Evolutionary conservation across 2,113 vertebrate species (phyloP), one percentile per base, ranked within the genome.

Genomic region (Mustela lutreola): DNA sequence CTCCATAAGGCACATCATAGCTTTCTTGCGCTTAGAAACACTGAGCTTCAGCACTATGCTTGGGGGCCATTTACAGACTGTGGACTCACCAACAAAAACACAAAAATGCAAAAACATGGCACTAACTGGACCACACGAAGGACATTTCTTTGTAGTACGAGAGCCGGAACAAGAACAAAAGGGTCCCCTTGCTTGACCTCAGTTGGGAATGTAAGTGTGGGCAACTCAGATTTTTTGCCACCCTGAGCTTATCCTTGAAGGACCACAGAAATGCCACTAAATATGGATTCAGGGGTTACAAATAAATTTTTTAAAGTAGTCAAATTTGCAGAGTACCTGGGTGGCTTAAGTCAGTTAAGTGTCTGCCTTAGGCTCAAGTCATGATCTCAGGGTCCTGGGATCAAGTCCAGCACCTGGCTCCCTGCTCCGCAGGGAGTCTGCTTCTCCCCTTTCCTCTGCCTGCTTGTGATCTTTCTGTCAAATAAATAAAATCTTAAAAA

Each of bases 151-250:
- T 58, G 31, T 3, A 11, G 8, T 7, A 22, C 15, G 48, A 92
- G 86, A 45, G 24, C 62, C 0, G 18, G 75, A 63, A 58, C 26
- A 26, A 42, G 91, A 80, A 22, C 31, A 53, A 75, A 76, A 93
- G 24, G 8, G 11, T 26, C 33, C 18, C 31, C 63, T 71, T 4
- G 6, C 50, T 39, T 10, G 3, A 1, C 56, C 48, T 78, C 62
- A 7, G 1, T 76, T 60, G 26, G 31, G 39, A 79, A 75, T 1
- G 0, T 11, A 78, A n/a, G 19, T 50, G 2, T 2, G 7, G 70
- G 11, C 12, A 3, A 63, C 36, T 60, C 82, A 42, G 45, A 60
- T 24, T 31, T 58, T n/a, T 15, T 56, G 73, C 79, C 83, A n/a
- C 7, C 33, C 71, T 71, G 58, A 33, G 11, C 24, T 12, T 42